Conservation (phyloP, 2,113 vertebrate species). For the Jacana jacana region DNA sequence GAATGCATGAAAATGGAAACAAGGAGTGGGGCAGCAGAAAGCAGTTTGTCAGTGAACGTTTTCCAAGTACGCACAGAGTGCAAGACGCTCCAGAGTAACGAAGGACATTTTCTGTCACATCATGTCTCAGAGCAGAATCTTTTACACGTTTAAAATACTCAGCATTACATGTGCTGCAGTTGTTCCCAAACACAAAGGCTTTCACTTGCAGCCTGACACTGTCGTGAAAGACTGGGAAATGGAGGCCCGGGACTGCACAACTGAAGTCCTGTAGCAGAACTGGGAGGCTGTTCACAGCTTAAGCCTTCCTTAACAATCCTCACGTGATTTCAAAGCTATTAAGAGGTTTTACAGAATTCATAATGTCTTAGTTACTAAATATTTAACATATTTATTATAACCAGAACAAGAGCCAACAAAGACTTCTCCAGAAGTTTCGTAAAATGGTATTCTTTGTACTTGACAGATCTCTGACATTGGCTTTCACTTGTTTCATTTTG, state of each 20-base stretch:
- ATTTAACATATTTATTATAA: neutral
- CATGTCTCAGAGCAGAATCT: neutral
- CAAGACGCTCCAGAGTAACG: neutral
- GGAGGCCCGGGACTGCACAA: neutral
- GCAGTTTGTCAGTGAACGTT: neutral
- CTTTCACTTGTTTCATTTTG: neutral
- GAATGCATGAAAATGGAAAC: neutral
- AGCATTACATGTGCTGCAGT: neutral
- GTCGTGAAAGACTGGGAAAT: neutral
- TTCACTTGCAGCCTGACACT: neutral
- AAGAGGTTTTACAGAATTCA: neutral
- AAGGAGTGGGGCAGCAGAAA: neutral
- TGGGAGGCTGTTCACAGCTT: neutral
- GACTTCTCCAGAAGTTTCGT: neutral
- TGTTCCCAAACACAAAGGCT: neutral
- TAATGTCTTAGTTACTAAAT: neutral
- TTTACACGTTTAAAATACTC: neutral
- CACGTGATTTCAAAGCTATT: neutral
- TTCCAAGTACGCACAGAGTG: rapidly evolving
- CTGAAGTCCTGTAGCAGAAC: neutral
- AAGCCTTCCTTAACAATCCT: neutral
- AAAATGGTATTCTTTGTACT: neutral
- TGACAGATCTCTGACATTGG: neutral
- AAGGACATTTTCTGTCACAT: neutral
- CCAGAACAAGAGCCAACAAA: neutral